These are phyloP conservation scores for Lutjanus erythropterus DNA, from an alignment of 2,113 vertebrate genomes.

Conservation along the genomic window DNA sequence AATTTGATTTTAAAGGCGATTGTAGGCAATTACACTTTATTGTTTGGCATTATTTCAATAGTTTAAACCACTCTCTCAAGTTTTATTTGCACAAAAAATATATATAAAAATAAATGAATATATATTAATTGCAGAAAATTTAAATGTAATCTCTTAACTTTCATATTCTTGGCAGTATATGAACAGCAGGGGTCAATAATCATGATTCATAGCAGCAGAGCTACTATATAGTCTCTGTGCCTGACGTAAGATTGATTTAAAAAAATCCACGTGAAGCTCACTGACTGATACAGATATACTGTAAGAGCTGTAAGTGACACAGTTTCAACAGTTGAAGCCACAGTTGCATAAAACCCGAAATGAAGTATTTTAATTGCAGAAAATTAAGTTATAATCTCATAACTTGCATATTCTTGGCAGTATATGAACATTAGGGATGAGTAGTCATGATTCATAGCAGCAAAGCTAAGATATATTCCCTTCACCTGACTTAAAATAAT, in stretches of 20 bases:
- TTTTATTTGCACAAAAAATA: too few relatives aligned
- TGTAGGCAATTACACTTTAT: background rate
- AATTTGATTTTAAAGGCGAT: background rate
- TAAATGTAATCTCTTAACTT: too few relatives aligned
- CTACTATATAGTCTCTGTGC: background rate
- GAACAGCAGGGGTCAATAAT: too few relatives aligned
- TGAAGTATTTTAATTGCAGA: background rate
- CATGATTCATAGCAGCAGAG: background rate
- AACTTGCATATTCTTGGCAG: slow-evolving; percentile 28
- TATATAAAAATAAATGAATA: too few relatives aligned
- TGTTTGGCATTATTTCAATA: too few relatives aligned
- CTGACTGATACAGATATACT: too few relatives aligned
- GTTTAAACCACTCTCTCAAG: too few relatives aligned
- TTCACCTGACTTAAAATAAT: background rate
- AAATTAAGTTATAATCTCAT: slow-evolving; percentile 2
- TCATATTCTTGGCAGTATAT: too few relatives aligned
- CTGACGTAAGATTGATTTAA: too few relatives aligned
- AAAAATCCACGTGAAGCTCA: too few relatives aligned
- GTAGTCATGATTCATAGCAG: background rate
- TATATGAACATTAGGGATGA: background rate
- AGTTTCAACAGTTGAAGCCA: background rate
- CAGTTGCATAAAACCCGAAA: slow-evolving; percentile 14
- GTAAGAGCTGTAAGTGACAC: too few relatives aligned
- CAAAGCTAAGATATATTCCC: background rate
- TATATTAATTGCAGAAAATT: too few relatives aligned